Evolutionary conservation across 2,797 vertebrate genomes (phyloP).

Genomic region (Oryzias sinensis): DNA sequence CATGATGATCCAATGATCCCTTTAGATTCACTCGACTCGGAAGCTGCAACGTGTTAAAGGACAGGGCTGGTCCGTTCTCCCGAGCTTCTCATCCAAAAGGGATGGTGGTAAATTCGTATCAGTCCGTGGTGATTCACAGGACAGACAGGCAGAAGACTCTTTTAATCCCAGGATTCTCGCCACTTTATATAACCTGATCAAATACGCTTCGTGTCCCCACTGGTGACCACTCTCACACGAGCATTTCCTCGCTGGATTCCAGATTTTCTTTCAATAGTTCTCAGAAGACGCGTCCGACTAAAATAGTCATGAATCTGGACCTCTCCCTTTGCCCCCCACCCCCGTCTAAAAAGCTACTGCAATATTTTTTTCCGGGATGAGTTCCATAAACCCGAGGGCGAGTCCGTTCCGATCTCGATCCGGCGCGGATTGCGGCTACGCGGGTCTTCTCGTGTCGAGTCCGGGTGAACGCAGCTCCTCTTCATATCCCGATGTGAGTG

Average conservation of each 20-base stretch:
- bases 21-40: slow-evolving; percentile 50
- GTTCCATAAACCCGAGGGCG: slow-evolving; percentile 26
- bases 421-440: slow-evolving; percentile 32
- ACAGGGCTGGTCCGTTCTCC: slow-evolving; percentile 46
- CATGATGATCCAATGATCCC: slow-evolving; percentile 87
- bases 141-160: slow-evolving; percentile 30
- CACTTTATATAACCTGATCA: slow-evolving; percentile 47
- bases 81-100: slow-evolving; percentile 69
- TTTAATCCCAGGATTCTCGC: slow-evolving; percentile 40
- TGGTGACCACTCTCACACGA: slow-evolving; percentile 62
- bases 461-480: slow-evolving; percentile 63
- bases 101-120: slow-evolving; percentile 47
- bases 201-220: slow-evolving; percentile 46
- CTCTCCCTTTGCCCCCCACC: slow-evolving; percentile 65
- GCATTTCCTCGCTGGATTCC: slow-evolving; percentile 49
- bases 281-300: slow-evolving; percentile 68
- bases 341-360: slow-evolving; percentile 47
- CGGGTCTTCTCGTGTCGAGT: slow-evolving; percentile 48
- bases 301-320: slow-evolving; percentile 77
- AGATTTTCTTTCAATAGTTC: slow-evolving; percentile 58
- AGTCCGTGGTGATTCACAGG: slow-evolving; percentile 29
- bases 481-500: slow-evolving; percentile 82
- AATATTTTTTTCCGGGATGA: slow-evolving; percentile 28
- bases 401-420: slow-evolving; percentile 21
- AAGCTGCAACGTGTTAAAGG: slow-evolving; percentile 58